These are phyloP conservation scores for Cryptophagus acutangulus DNA, from an alignment of 2,888 invertebrate genomes.

Conservation along the genomic window DNA sequence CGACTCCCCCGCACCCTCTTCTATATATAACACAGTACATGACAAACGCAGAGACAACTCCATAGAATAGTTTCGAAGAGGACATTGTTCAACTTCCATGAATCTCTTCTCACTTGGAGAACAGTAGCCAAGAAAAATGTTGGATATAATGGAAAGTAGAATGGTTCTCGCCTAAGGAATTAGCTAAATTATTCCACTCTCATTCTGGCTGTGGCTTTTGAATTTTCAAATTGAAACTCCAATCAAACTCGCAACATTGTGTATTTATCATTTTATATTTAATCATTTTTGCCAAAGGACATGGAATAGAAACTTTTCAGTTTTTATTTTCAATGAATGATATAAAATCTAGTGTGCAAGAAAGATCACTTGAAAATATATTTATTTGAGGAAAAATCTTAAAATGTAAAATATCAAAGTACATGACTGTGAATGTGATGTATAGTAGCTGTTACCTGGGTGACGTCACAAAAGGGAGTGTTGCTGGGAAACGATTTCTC, in stretches of 20 bases:
- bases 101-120: constrained; percentile 5
- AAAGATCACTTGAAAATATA: too few relatives aligned
- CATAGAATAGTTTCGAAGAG: constrained; percentile 24
- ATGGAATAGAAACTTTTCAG: too few relatives aligned
- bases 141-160: constrained; percentile 5
- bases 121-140: constrained; percentile 5
- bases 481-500: constrained; percentile 46
- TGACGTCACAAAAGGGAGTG: constrained; percentile 48
- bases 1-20: constrained; percentile 20
- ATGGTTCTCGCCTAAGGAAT: not conserved
- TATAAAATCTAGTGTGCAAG: too few relatives aligned
- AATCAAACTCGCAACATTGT: too few relatives aligned
- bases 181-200: constrained; percentile 2
- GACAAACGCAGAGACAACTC: constrained; percentile 35
- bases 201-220: too few relatives aligned
- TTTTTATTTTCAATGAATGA: too few relatives aligned
- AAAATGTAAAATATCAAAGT: constrained; percentile 1
- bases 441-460: constrained; percentile 41
- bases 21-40: constrained; percentile 16
- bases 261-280: too few relatives aligned
- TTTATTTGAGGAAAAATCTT: not conserved
- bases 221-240: too few relatives aligned
- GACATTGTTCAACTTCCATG: constrained; percentile 27
- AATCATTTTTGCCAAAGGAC: too few relatives aligned
- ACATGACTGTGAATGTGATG: not conserved